Evolutionary conservation across 2,888 invertebrate genomes (phyloP).

Genomic region (Myopa tessellatipennis): DNA sequence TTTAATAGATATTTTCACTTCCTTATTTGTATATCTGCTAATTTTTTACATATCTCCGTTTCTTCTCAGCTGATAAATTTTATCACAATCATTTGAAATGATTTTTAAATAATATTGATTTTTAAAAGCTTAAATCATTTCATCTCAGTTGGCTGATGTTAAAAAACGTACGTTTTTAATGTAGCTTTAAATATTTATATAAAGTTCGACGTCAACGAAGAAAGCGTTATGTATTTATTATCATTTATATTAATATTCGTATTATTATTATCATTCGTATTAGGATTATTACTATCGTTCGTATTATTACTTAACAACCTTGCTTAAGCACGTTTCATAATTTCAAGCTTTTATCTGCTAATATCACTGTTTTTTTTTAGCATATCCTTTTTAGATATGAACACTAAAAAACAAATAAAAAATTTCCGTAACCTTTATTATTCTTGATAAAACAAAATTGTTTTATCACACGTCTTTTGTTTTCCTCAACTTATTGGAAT

Average conservation of each 20-base stretch:
- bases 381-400: slow-evolving; percentile 14
- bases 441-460: too few species aligned
- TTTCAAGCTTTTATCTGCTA: slow-evolving; percentile 22
- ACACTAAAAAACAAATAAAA: slow-evolving; percentile 10
- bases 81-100: neutral
- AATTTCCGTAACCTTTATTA: neutral
- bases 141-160: neutral
- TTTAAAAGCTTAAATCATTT: neutral
- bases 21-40: too few species aligned
- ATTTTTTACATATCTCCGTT: too few species aligned
- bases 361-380: slow-evolving; percentile 19
- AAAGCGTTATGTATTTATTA: neutral
- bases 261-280: neutral
- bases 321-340: slow-evolving; percentile 1
- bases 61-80: neutral
- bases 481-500: neutral
- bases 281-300: neutral
- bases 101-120: neutral
- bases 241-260: neutral
- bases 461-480: too few species aligned
- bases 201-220: neutral
- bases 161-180: neutral
- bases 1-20: too few species aligned
- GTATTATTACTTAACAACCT: neutral
- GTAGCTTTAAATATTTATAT: neutral